Evolutionary conservation across 2,113 vertebrate species (phyloP), one percentile per base, ranked within the genome.

Genomic region (Albula glossodonta): DNA sequence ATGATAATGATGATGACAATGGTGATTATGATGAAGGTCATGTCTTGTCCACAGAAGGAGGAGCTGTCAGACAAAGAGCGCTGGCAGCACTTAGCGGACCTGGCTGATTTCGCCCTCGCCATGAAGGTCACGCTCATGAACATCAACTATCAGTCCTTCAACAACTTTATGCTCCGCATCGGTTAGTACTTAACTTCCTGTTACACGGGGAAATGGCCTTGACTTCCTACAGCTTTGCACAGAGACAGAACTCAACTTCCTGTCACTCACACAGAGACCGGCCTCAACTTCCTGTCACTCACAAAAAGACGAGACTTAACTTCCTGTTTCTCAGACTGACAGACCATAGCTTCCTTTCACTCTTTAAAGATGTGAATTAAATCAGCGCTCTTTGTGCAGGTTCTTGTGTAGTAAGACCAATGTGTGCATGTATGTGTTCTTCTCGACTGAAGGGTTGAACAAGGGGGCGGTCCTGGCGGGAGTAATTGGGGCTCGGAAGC

Each of bases 391-490:
- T 81, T 51, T 81, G 22, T 49, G 80, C n/a, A 41, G 31, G 80
- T 49, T 19, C 50, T 48, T 51, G 50, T 52, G 80, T 49, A 49
- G 17, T 66, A 60, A 51, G 19, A 49, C 17, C 22, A 63, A n/a
- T 8, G 4, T 41, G 82, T 51, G n/a, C 80, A 12, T 53, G 1
- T 70, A 13, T 78, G 31, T 53, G n/a, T 41, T 83, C 74, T 90
- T 83, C 74, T 90, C 79, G 80, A 83, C 25, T 50, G 12, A 85
- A 99, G 98, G 98, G 88, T 93, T 99, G 90, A 99, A 99, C 90
- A 99, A 99, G 90, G 98, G 98, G 0, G 97, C 95, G 0, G 97
- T 99, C 77, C 92, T 99, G 89, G 98, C 98, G 0, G 98, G 98
- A 0, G 98, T 98, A 19, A 99, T 99, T 0, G 98, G 98, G 0